phyloP scores from a whole-genome alignment of 2,113 vertebrate genomes.

The Triplophysa dalaica region DNA sequence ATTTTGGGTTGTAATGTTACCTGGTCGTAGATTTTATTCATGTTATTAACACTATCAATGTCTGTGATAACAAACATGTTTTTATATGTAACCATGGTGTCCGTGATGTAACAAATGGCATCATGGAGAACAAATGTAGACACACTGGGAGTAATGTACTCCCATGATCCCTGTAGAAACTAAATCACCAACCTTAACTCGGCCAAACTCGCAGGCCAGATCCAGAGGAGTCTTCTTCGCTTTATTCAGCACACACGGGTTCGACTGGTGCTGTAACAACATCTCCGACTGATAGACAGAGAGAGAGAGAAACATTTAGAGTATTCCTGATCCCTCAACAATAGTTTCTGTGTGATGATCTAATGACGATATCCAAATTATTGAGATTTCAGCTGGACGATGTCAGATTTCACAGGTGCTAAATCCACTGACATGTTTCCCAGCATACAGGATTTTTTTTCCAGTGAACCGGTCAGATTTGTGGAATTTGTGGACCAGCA shows the following conservation, averaged over 20 bases:
- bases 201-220: slow-evolving; percentile 91
- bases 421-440: background rate
- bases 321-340: background rate
- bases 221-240: slow-evolving; percentile 92
- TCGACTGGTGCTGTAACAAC: slow-evolving; percentile 95
- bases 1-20: too few relatives aligned
- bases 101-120: slow-evolving; percentile 1
- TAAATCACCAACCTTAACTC: slow-evolving; percentile 82
- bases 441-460: too few relatives aligned
- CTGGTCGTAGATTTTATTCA: too few relatives aligned
- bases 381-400: background rate
- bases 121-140: background rate
- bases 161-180: background rate
- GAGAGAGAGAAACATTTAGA: background rate
- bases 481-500: background rate
- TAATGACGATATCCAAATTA: slow-evolving; percentile 14
- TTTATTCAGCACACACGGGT: slow-evolving; percentile 91
- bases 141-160: background rate
- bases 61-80: background rate
- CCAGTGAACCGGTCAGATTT: too few relatives aligned
- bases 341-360: background rate
- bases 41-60: too few relatives aligned
- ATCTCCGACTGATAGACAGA: slow-evolving; percentile 83
- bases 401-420: slow-evolving; percentile 20
- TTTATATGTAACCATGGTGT: background rate